These are phyloP conservation scores for Melanotaenia parkinsoni DNA, from an alignment of 2,797 vertebrate species.

Conservation along the genomic window DNA sequence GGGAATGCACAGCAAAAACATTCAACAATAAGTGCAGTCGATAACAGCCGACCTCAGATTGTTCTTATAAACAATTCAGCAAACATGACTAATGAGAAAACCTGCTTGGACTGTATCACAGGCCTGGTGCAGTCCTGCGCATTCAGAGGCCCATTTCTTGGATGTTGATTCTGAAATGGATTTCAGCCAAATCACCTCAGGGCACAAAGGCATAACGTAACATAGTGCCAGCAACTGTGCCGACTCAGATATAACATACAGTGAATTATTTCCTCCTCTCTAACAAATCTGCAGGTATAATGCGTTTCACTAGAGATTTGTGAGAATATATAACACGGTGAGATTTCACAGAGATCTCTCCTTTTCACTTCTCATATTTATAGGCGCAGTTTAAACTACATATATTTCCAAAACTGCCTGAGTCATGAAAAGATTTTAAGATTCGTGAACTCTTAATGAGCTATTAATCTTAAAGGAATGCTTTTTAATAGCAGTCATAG, in stretches of 20 bases:
- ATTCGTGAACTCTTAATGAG: conserved; percentile 2
- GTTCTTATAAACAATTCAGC: conserved; percentile 71
- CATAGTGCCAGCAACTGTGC: conserved; percentile 67
- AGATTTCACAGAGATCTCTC: conserved; percentile 16
- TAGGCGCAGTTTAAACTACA: conserved; percentile 16
- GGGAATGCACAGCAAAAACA: conserved; percentile 53
- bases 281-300: conserved; percentile 55
- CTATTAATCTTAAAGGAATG: conserved; percentile 5
- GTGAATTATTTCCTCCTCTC: conserved; percentile 51
- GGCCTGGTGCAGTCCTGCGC: conserved; percentile 52
- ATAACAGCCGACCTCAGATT: conserved; percentile 59
- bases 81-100: conserved; percentile 71
- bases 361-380: conserved; percentile 25
- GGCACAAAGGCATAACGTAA: conserved; percentile 63
- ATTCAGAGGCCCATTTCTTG: conserved; percentile 67
- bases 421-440: conserved; percentile 32
- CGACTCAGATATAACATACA: conserved; percentile 62
- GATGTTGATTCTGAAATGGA: conserved; percentile 74
- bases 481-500: not conserved
- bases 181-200: conserved; percentile 68
- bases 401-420: not conserved
- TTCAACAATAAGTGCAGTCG: conserved; percentile 48
- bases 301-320: conserved; percentile 37
- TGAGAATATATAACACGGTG: conserved; percentile 21
- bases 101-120: conserved; percentile 52